Conservation (phyloP, 1,140 invertebrate species). For the Eurytemora carolleeae region DNA sequence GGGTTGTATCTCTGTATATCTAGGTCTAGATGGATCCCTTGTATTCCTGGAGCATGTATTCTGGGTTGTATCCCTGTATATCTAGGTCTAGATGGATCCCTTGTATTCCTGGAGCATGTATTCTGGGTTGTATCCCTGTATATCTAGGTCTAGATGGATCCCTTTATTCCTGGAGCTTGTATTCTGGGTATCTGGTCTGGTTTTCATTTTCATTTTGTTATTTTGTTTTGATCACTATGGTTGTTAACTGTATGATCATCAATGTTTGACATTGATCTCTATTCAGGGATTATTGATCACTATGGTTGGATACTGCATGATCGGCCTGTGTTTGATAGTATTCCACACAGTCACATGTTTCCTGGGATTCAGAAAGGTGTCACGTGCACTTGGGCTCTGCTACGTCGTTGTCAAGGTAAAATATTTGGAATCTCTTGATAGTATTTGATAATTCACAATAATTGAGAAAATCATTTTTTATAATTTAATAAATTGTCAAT, state of each 20-base stretch:
- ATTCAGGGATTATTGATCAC: constrained; percentile 85
- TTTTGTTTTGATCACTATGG: no score
- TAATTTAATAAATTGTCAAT: no score
- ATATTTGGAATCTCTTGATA: no score
- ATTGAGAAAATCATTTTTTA: no score
- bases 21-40: constrained; percentile 82
- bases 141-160: constrained; percentile 86
- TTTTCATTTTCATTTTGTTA: constrained; percentile 6
- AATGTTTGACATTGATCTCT: no score
- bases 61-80: constrained; percentile 94
- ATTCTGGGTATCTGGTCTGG: constrained; percentile 66
- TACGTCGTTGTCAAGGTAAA: constrained; percentile 97
- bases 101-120: constrained; percentile 92
- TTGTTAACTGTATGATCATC: no score
- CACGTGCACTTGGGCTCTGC: constrained; percentile 64
- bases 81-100: constrained; percentile 81
- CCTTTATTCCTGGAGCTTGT: constrained; percentile 91
- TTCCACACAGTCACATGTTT: constrained; percentile 48
- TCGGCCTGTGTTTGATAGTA: constrained; percentile 59
- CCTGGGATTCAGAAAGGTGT: constrained; percentile 47
- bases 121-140: constrained; percentile 97
- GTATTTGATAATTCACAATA: no score
- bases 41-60: constrained; percentile 96
- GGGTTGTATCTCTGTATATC: constrained; percentile 93
- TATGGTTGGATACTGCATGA: constrained; percentile 72